Base-by-base conservation (phyloP, 2,797 vertebrate species). In the Trematomus bernacchii region DNA sequence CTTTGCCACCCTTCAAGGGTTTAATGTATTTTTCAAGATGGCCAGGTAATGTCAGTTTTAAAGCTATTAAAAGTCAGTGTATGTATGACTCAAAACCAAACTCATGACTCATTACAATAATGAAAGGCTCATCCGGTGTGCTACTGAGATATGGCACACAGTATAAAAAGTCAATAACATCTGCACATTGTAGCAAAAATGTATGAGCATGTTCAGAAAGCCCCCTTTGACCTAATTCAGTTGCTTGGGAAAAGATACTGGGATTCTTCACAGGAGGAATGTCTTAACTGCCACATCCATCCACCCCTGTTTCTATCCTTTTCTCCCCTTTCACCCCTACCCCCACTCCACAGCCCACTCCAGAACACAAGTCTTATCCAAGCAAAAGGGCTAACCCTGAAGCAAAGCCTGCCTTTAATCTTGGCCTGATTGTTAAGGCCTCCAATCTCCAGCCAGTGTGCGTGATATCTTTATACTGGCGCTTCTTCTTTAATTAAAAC, bases 401-500 rank as follows among this genome's bases (percentile, higher is more conserved):
- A 87, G 83, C 82, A 89, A 85, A 92, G 87, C 85, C 84, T 80
- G 92, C 91, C 96, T 96, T 97, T 97, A 97, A 98, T 97, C 96
- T 97, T 87, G 84, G 77, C 83, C 94, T 94, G 95, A 96, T 97
- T 96, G 96, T 96, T 94, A 88, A 89, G 88, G 84, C 87, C 95
- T 95, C 93, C 95, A 95, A 94, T 95, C 95, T 77, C 89, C 91
- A 93, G 94, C 91, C 79, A 91, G 93, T 89, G 93, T 94, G 95
- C 73, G 80, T 92, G 94, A 94, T 95, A 95, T 96, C 85, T 94
- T 93, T 94, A 94, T 92, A 92, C 95, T 93, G 93, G 91, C 90
- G 89, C 95, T 94, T 95, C 95, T 96, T 93, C 94, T 96, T 96
- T 97, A 96, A 98, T 97, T 97, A 97, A 97, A 97, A 96, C 93